Evolutionary conservation across 1,140 invertebrate genomes (phyloP).

Genomic region (Centruroides sculpturatus): DNA sequence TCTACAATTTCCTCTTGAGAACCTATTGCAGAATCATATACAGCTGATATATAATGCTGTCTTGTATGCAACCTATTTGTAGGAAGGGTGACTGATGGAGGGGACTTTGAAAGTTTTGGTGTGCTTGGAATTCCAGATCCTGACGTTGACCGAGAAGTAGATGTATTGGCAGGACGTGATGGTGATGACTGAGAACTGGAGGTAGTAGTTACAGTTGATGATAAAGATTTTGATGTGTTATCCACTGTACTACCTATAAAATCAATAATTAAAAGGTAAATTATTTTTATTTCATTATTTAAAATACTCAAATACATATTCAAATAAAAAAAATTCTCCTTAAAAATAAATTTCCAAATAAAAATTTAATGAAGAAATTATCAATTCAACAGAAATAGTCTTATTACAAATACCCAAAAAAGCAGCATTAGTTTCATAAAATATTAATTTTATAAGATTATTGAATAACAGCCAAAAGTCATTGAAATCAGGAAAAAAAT

Average conservation of each 20-base stretch:
- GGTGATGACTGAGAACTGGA: constrained; percentile 16
- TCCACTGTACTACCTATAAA: neutral
- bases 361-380: no score
- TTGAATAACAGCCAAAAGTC: no score
- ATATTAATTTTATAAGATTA: no score
- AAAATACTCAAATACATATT: no score
- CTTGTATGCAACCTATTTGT: neutral
- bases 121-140: neutral
- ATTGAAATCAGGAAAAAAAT: no score
- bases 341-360: no score
- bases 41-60: constrained; percentile 32
- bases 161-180: constrained; percentile 3
- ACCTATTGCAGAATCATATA: constrained; percentile 35
- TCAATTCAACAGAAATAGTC: no score
- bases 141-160: constrained; percentile 1
- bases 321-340: no score
- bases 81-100: neutral
- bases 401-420: no score
- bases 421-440: no score
- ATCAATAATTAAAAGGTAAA: neutral
- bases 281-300: no score
- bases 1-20: constrained; percentile 63
- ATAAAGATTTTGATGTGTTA: neutral
- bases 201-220: neutral
- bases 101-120: neutral